Evolutionary conservation across 2,888 invertebrate genomes (phyloP).

Genomic region (Eucera pruinosa): DNA sequence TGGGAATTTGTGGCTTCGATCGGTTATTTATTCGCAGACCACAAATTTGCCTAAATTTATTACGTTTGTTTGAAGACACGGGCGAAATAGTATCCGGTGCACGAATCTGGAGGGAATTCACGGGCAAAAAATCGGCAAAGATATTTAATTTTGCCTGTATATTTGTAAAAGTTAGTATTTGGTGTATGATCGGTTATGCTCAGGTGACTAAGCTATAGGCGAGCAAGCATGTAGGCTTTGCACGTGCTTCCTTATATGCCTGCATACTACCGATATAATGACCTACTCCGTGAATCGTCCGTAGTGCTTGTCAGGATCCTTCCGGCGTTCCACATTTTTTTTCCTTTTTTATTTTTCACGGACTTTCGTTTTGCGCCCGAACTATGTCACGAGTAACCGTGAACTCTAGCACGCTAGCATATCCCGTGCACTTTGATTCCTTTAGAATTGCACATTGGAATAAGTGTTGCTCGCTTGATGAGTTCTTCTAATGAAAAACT

Average conservation of each 20-base stretch:
- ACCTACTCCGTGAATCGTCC: conserved; percentile 77
- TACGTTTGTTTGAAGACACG: too few species aligned
- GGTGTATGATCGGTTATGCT: conserved; percentile 72
- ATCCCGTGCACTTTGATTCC: background rate
- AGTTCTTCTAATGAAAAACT: too few species aligned
- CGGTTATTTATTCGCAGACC: conserved; percentile 21
- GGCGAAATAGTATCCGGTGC: background rate
- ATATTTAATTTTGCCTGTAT: background rate
- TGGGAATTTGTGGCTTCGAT: too few species aligned
- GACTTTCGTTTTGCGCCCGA: conserved; percentile 35
- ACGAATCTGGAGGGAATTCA: background rate
- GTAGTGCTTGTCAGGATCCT: conserved; percentile 69
- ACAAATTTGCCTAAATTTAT: background rate
- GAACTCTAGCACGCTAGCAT: conserved; percentile 8
- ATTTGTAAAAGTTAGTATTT: conserved; percentile 17
- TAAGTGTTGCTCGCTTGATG: too few species aligned
- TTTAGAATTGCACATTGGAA: too few species aligned
- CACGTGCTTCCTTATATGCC: conserved; percentile 76
- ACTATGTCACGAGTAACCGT: conserved; percentile 30
- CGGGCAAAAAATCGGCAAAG: background rate
- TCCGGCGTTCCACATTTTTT: conserved; percentile 74
- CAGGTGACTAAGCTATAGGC: conserved; percentile 75
- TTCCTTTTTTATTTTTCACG: conserved; percentile 31
- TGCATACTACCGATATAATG: conserved; percentile 76
- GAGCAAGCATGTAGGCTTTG: conserved; percentile 80